Conservation (phyloP, 2,888 invertebrate genomes). For the Leucophenga montana region DNA sequence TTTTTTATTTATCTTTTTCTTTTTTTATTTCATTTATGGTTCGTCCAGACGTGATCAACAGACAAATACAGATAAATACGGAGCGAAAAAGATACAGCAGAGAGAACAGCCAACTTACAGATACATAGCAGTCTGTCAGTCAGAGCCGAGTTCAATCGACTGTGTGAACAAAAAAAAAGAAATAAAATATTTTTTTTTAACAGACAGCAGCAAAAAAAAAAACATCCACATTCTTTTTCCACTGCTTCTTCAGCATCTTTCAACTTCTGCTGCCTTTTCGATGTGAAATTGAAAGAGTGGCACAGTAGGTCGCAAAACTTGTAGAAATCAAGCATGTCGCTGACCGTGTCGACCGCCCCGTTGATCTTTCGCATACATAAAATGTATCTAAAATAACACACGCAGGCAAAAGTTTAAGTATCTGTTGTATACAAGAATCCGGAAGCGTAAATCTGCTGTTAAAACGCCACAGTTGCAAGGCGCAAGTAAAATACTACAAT, state of each 20-base stretch:
- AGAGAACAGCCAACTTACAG: background rate
- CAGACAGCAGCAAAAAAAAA: background rate
- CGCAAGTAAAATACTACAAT: background rate
- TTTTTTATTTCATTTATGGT: slow-evolving; percentile 20
- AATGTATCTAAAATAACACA: background rate
- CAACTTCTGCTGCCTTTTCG: slow-evolving; percentile 31
- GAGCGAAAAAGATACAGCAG: background rate
- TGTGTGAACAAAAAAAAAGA: background rate
- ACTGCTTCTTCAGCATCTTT: background rate
- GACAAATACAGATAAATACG: background rate
- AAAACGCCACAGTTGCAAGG: too few relatives aligned
- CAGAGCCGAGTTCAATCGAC: slow-evolving; percentile 16
- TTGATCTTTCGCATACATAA: background rate
- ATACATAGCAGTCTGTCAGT: background rate
- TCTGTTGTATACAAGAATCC: slow-evolving; percentile 5
- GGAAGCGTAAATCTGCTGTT: slow-evolving; percentile 19
- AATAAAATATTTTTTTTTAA: background rate
- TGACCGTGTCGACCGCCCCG: background rate
- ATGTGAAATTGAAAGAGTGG: slow-evolving; percentile 35
- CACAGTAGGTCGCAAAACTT: slow-evolving; percentile 41
- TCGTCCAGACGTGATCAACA: background rate
- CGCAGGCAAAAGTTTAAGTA: too few relatives aligned
- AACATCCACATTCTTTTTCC: background rate
- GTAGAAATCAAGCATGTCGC: slow-evolving; percentile 8
- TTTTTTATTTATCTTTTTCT: slow-evolving; percentile 35